Conservation (phyloP, 2,888 invertebrate species). For the Gryllus longicercus region DNA sequence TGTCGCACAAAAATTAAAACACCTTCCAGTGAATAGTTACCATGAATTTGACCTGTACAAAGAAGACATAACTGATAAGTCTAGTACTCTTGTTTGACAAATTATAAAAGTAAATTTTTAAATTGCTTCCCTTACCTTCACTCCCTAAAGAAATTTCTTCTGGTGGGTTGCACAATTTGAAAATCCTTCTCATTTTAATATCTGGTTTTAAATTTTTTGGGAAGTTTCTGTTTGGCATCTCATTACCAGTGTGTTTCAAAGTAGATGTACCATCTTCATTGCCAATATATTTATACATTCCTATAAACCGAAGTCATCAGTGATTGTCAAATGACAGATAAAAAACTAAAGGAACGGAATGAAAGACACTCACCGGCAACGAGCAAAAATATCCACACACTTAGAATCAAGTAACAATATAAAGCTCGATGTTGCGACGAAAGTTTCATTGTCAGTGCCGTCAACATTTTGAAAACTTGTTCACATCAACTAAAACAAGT, state of each 20-base stretch:
- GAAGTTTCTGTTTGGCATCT: conserved; percentile 50
- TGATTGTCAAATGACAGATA: neutral
- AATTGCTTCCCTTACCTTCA: conserved; percentile 61
- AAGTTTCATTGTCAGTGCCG: conserved; percentile 51
- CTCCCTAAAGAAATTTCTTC: conserved; percentile 64
- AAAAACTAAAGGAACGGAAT: neutral
- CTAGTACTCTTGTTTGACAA: neutral
- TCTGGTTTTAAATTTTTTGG: conserved; percentile 57
- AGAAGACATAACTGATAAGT: neutral
- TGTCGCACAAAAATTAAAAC: conserved; percentile 77
- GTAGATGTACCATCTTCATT: conserved; percentile 49
- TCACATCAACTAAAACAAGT: too few relatives aligned
- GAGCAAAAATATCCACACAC: conserved; percentile 75
- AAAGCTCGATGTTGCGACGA: conserved; percentile 71
- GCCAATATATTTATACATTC: conserved; percentile 78
- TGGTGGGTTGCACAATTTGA: conserved; percentile 69
- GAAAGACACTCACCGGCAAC: conserved; percentile 60
- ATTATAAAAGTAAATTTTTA: neutral
- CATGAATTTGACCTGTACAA: conserved; percentile 50
- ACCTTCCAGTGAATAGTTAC: conserved; percentile 64
- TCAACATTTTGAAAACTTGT: neutral
- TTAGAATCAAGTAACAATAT: conserved; percentile 77
- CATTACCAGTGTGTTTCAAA: conserved; percentile 47
- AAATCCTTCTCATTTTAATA: conserved; percentile 62
- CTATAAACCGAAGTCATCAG: conserved; percentile 47